phyloP scores from a whole-genome alignment of 2,113 vertebrate genomes.

The Pseudopodoces humilis region DNA sequence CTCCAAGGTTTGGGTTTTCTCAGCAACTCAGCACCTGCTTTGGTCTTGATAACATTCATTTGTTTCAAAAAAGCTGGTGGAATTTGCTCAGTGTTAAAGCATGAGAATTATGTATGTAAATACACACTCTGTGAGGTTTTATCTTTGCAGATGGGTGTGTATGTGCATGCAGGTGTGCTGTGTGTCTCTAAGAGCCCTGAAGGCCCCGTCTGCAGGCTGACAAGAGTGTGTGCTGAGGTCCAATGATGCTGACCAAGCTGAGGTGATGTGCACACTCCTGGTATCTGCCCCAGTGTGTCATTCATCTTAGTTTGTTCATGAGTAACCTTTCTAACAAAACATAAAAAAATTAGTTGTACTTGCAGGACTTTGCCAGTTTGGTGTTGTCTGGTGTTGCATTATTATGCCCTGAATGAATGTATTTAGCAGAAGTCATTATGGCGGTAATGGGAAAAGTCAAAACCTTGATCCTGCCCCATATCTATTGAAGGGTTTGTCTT shows the following conservation, averaged over 20 bases:
- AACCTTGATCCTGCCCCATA: neutral
- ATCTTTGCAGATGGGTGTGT: neutral
- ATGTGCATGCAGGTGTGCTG: fast-evolving
- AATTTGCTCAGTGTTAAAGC: neutral
- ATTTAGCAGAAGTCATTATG: neutral
- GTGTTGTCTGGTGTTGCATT: neutral
- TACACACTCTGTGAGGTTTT: neutral
- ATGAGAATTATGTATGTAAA: neutral
- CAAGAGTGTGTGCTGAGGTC: neutral
- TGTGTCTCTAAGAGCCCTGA: neutral
- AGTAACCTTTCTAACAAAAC: neutral
- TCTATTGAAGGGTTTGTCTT: neutral
- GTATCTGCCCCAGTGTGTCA: neutral
- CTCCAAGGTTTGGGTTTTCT: neutral
- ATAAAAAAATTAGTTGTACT: neutral
- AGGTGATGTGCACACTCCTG: neutral
- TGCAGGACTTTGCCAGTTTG: neutral
- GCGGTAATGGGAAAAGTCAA: neutral
- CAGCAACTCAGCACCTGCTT: neutral
- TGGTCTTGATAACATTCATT: neutral
- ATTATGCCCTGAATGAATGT: neutral
- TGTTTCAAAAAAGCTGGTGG: neutral
- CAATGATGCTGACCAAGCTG: neutral
- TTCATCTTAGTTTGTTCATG: neutral
- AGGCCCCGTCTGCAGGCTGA: neutral